phyloP scores from a whole-genome alignment of 2,888 invertebrate genomes.

The Pandemis heparana region DNA sequence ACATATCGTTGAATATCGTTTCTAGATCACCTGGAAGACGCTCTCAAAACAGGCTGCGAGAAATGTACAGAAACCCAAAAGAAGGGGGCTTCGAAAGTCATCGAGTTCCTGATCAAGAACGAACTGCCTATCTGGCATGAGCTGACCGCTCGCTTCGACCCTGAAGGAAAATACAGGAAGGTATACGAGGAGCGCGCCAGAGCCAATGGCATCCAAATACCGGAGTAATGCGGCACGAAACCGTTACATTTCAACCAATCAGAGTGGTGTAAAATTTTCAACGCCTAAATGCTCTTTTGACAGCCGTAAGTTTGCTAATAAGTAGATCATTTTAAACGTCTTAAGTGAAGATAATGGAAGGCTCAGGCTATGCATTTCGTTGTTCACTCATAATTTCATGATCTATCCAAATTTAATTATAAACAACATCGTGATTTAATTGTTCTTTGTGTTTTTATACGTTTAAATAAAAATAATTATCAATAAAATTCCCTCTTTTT shows the following conservation, averaged over 20 bases:
- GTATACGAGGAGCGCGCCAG: conserved; percentile 87
- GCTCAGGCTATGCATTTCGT: too few relatives aligned
- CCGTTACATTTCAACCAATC: not conserved
- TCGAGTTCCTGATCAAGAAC: conserved; percentile 88
- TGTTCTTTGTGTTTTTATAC: not conserved
- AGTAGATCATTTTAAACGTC: too few relatives aligned
- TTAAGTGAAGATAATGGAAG: too few relatives aligned
- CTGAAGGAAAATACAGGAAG: conserved; percentile 87
- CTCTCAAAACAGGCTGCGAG: conserved; percentile 87
- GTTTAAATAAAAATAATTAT: not conserved
- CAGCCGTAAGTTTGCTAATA: not conserved
- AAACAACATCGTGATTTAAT: not conserved
- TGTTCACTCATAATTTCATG: too few relatives aligned
- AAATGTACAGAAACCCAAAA: conserved; percentile 89
- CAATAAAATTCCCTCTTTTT: not conserved
- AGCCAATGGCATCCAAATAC: conserved; percentile 77
- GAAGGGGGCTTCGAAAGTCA: conserved; percentile 86
- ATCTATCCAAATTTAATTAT: too few relatives aligned
- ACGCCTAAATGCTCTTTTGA: not conserved
- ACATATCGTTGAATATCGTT: conserved; percentile 20
- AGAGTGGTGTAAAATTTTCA: not conserved
- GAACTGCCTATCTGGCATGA: conserved; percentile 88
- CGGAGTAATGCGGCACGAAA: conserved; percentile 47
- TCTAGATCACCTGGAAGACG: conserved; percentile 88
- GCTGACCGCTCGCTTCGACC: conserved; percentile 89